Conservation (phyloP, 1,140 invertebrate genomes). For the Battus philenor region DNA sequence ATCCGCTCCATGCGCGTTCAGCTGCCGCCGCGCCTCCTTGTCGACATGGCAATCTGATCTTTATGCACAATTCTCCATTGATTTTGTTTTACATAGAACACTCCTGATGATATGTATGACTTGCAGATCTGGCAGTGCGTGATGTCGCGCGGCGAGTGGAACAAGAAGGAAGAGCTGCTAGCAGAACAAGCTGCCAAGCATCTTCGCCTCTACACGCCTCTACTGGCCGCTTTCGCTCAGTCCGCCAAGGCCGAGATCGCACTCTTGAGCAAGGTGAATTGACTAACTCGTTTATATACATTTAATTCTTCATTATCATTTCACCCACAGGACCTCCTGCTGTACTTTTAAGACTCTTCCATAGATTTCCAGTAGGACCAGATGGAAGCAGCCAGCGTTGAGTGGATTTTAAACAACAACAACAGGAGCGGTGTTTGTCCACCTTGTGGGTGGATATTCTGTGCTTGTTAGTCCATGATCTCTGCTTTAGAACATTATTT, state of each 20-base stretch:
- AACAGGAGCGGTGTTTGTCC: too few relatives aligned
- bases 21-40: constrained; percentile 27
- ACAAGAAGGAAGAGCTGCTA: constrained; percentile 97
- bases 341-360: too few relatives aligned
- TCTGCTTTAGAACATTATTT: too few relatives aligned
- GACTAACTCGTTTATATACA: too few relatives aligned
- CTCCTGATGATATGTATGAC: not conserved
- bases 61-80: not conserved
- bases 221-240: constrained; percentile 91
- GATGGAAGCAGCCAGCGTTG: too few relatives aligned
- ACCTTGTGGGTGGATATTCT: too few relatives aligned
- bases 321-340: too few relatives aligned
- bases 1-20: constrained; percentile 18
- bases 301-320: too few relatives aligned
- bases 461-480: too few relatives aligned
- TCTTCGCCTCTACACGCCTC: constrained; percentile 87
- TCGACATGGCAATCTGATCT: constrained; percentile 64
- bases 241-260: constrained; percentile 90
- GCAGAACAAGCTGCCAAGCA: constrained; percentile 96
- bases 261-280: constrained; percentile 83
- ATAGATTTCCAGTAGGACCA: too few relatives aligned
- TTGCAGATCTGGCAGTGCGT: constrained; percentile 92
- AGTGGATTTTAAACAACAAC: too few relatives aligned
- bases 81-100: constrained; percentile 3
- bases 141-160: constrained; percentile 97